Base-by-base conservation (phyloP, 2,888 invertebrate species). In the Pyrgus malvae region DNA sequence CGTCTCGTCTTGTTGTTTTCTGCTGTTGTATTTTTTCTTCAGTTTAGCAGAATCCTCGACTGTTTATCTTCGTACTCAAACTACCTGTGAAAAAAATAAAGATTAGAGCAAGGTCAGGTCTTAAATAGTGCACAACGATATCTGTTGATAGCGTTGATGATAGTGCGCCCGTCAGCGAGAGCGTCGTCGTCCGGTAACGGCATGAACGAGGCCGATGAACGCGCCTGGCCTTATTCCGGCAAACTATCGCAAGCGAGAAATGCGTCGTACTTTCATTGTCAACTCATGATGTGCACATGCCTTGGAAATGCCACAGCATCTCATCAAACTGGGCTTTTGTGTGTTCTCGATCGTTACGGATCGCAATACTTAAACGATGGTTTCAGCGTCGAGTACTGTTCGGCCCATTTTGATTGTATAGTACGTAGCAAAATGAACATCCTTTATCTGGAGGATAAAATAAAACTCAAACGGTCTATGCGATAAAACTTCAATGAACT, bases 251-350 rank as follows among this genome's bases (percentile, higher is more conserved):
- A 80, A 76, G 75, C 81, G 81, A 85, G 86, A 87, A 83, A 88
- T 76, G 77, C 78, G 73, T 69, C 76, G 80, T 82, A 88, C 89
- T 89, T 87, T 88, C 88, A 87, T 89, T 88, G 89, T 87, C 89
- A 83, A 81, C 83, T 78, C 70, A 68, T 69, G 66, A 69, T 74
- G 74, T 76, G 75, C 74, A 72, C 68, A 48, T 48, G 61, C 53
- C 38, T 27, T 46, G 9, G 7, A 51, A 17, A 12, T 27, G 42
- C 19, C 51, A 33, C 27, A 37, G 42, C 14, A 35, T 51, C 35
- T 12, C 35, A n/a, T 27, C 37, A 19, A 16, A 21, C 4, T 4
- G 25, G 9, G 23, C 19, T 19, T 19, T 19, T n/a, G 1, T 17
- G 9, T n/a, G 1, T 17, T 6, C 11, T 38, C n/a, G 6, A 38